Base-by-base conservation (phyloP, 2,888 invertebrate genomes). In the Euproctis similis region DNA sequence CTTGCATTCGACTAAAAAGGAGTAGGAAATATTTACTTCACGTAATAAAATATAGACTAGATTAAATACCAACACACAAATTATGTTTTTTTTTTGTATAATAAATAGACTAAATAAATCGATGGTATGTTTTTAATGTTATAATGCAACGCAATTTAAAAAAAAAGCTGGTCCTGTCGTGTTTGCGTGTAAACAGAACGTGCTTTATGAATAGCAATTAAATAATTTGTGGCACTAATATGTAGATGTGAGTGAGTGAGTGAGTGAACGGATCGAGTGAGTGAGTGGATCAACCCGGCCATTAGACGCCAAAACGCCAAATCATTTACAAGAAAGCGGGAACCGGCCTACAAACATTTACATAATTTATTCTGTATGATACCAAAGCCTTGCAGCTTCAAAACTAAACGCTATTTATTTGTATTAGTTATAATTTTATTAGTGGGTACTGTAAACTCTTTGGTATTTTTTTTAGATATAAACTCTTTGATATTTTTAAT, bases 261-360 rank as follows among this genome's bases (percentile, higher is more conserved):
- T n/a, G 65, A 68, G 68, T 60, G 66, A 60, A 57, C 43, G 59
- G 39, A 34, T 31, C 12, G n/a, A n/a, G n/a, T n/a, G n/a, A n/a
- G n/a, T n/a, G 65, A 68, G 68, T 60, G 66, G 61, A 57, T 44
- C 59, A 42, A 34, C 31, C 12, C 36, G 55, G 60, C 72, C 66
- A 77, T 77, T 77, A 77, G 60, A 66, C 59, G 59, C 58, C n/a
- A 67, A 74, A 78, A 74, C 75, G 72, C 63, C 73, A 77, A 76
- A 77, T 72, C 77, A 78, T 81, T 80, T 80, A 77, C 75, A 71
- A 77, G 74, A 75, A 78, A 82, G 76, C 77, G 71, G 77, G 72
- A 74, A 66, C 71, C 72, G 70, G 63, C 73, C 72, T 71, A 58
- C 59, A 55, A 64, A 46, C 72, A 82, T 82, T 80, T 80, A 77